Evolutionary conservation across 64 coral and sea anemone genomes (phyloP), one percentile per base, ranked within the genome.

Genomic region (Dendrophyllia cribrosa): DNA sequence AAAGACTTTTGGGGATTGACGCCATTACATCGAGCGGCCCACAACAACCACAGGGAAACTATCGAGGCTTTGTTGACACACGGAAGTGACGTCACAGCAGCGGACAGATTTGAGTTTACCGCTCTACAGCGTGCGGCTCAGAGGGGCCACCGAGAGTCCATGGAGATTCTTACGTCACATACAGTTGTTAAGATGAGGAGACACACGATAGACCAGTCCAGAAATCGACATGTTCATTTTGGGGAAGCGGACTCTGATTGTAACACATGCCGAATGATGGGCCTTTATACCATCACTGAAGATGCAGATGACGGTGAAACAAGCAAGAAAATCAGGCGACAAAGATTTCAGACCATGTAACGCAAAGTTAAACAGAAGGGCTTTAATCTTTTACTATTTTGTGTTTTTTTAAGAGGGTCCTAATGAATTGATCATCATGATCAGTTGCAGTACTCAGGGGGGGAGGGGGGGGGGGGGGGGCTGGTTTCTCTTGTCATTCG

Each of bases 71-170:
- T 96, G 44, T 47, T 86, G 17, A 87, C 63, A 43, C 49, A 86
- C 77, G 95, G 90, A 24, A 84, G 87, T 25, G 74, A 90, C 8
- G 74, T 90, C 7, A 88, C 86, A 12, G 75, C 88, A 17, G 53
- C 84, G 25, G 91, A 97, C 59, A 93, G 89, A 48, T 91, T 78
- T 62, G 66, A 82, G 16, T 90, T 93, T 73, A 97, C 95, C 9
- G 91, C 95, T 4, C 67, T 97, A 19, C 88, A 97, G 24, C 87
- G 87, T n/a, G 88, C 95, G 16, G 91, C 95, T 7, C 79, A 87
- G 43, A 70, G 81, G 19, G 95, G 81, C 9, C 87, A 97, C 60
- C 82, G 71, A 68, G 83, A 87, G 25, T 87, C 86, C 49, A 88
- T 97, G 17, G 86, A 91, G 49, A 11, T 91, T 51, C 95, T 97